A percentile compares a stretch with the other conserved stretches of the same genome.
Conservation (phyloP, 2,888 invertebrate species). For the Pinctada fucata region DNA sequence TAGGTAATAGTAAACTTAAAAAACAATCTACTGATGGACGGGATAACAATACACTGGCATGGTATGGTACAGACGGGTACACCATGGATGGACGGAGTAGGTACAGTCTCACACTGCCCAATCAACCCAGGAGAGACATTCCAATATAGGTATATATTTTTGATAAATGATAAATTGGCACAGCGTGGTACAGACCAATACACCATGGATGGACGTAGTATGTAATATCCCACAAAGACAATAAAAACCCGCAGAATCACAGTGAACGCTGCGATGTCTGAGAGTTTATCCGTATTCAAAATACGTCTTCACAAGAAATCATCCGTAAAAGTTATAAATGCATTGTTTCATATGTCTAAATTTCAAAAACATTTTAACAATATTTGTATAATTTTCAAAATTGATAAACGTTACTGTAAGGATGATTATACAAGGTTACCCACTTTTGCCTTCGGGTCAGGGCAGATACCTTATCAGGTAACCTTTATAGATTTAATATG, state of each 20-base stretch:
- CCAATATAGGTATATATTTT: conserved; percentile 46
- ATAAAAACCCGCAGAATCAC: conserved; percentile 46
- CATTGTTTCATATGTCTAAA: background rate
- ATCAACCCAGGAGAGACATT: conserved; percentile 49
- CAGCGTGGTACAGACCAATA: conserved; percentile 78
- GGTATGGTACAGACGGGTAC: conserved; percentile 78
- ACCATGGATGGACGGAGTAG: conserved; percentile 56
- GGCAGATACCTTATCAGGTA: too few species aligned
- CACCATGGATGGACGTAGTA: conserved; percentile 57
- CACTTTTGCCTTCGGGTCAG: too few species aligned
- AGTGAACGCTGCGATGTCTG: background rate
- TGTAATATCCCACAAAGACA: conserved; percentile 47
- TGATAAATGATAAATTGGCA: too few species aligned
- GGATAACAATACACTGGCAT: conserved; percentile 88
- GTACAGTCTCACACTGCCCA: conserved; percentile 47
- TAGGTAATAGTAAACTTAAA: conserved; percentile 34
- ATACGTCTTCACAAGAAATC: background rate
- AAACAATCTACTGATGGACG: conserved; percentile 34
- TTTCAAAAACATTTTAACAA: background rate
- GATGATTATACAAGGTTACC: too few species aligned
- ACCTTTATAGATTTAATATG: too few species aligned
- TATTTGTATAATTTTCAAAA: too few species aligned
- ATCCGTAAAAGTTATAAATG: background rate
- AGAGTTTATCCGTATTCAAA: background rate
- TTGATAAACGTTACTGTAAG: too few species aligned